phyloP scores from a whole-genome alignment of 1,140 invertebrate species.

The Drosophila sulfurigaster region DNA sequence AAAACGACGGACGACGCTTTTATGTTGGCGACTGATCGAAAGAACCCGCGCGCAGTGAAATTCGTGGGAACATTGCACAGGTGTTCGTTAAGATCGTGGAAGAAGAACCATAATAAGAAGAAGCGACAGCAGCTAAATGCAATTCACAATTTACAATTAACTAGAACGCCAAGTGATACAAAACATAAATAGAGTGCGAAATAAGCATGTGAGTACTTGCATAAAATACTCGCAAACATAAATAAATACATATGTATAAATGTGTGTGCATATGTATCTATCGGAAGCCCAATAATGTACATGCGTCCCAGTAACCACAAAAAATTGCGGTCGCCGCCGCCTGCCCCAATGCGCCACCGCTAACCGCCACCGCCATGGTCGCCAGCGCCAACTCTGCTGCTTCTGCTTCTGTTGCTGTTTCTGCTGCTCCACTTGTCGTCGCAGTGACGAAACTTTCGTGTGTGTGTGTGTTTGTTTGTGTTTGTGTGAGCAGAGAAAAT shows the following conservation, averaged over 20 bases:
- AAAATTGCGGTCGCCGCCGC: constrained; percentile 73
- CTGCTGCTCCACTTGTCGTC: constrained; percentile 78
- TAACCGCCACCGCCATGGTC: constrained; percentile 6
- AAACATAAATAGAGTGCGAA: constrained; percentile 56
- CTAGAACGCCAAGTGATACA: constrained; percentile 45
- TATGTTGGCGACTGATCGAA: constrained; percentile 38
- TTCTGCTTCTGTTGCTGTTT: constrained; percentile 21
- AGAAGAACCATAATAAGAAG: not conserved
- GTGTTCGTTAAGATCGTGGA: constrained; percentile 31
- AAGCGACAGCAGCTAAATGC: not conserved
- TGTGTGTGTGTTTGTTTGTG: constrained; percentile 50
- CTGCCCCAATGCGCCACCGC: constrained; percentile 58
- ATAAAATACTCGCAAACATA: not conserved
- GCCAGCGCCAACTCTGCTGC: constrained; percentile 46
- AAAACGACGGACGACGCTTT: constrained; percentile 24
- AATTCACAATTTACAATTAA: constrained; percentile 28
- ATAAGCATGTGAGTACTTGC: constrained; percentile 48
- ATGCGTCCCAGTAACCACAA: constrained; percentile 79
- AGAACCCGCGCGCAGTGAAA: constrained; percentile 49
- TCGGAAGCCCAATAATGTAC: constrained; percentile 65
- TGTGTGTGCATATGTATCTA: constrained; percentile 7
- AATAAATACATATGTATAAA: too few relatives aligned
- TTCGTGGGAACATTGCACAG: constrained; percentile 49
- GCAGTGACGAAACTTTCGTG: constrained; percentile 74
- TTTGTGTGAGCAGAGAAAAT: constrained; percentile 79